Evolutionary conservation across 2,888 invertebrate genomes (phyloP).

Genomic region (Drosophila paramelanica): DNA sequence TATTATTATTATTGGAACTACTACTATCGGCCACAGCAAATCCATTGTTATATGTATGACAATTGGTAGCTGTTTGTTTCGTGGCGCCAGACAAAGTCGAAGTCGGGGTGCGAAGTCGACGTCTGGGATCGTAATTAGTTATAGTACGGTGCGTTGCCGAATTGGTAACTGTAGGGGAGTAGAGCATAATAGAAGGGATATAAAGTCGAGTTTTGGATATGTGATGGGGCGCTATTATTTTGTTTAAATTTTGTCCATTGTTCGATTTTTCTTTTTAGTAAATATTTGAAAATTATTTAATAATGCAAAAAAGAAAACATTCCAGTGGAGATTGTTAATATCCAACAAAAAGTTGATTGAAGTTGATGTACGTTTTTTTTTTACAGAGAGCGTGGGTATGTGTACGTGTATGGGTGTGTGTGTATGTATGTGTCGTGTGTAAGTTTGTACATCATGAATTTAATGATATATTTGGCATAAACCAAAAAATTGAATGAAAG

Average conservation of each 20-base stretch:
- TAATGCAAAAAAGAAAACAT: slow-evolving; percentile 61
- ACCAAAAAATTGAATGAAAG: slow-evolving; percentile 22
- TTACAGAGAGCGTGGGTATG: slow-evolving; percentile 33
- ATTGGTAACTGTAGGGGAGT: slow-evolving; percentile 83
- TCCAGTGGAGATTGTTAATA: slow-evolving; percentile 62
- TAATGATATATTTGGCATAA: slow-evolving; percentile 36
- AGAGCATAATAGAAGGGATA: slow-evolving; percentile 80
- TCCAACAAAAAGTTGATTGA: slow-evolving; percentile 34
- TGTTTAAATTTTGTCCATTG: slow-evolving; percentile 28
- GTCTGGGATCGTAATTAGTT: slow-evolving; percentile 82
- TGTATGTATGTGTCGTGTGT: slow-evolving; percentile 14
- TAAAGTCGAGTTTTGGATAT: slow-evolving; percentile 63
- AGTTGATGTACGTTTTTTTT: slow-evolving; percentile 39
- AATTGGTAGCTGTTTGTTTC: slow-evolving; percentile 67
- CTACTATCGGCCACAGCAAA: slow-evolving; percentile 83
- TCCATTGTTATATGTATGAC: slow-evolving; percentile 74
- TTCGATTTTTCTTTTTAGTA: slow-evolving; percentile 52
- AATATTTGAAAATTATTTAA: slow-evolving; percentile 71
- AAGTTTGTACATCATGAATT: slow-evolving; percentile 22
- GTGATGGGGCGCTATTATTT: slow-evolving; percentile 31
- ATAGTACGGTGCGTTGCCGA: slow-evolving; percentile 79
- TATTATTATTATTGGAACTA: slow-evolving; percentile 69
- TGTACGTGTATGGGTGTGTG: slow-evolving; percentile 26
- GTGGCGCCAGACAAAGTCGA: slow-evolving; percentile 69
- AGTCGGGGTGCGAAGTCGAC: slow-evolving; percentile 75